Evolutionary conservation across 2,113 vertebrate species (phyloP).

Genomic region (Miniopterus natalensis): DNA sequence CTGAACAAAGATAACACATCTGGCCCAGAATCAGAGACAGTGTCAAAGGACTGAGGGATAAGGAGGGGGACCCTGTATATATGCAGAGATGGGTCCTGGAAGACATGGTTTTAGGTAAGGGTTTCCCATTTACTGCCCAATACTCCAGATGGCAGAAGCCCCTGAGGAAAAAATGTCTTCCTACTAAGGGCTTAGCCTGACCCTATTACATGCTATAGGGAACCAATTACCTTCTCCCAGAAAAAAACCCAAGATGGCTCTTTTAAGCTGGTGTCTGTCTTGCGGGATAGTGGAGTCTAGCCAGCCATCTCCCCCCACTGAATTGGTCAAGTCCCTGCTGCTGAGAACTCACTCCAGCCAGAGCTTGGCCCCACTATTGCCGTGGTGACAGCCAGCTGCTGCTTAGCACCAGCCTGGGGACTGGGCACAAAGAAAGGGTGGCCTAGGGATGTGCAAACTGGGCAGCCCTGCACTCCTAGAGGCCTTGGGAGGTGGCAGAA

Average conservation of each 20-base stretch:
- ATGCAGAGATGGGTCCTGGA: not conserved
- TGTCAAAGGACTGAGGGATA: not conserved
- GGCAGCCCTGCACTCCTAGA: not conserved
- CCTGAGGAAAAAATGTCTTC: not conserved
- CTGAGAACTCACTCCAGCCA: conserved; percentile 69
- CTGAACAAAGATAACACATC: not conserved
- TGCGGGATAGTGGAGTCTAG: not conserved
- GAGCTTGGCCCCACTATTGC: conserved; percentile 61
- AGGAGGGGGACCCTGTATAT: not conserved
- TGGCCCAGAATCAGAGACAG: not conserved
- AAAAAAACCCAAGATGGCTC: not conserved
- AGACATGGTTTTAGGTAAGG: not conserved
- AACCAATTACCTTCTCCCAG: not conserved
- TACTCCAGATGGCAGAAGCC: not conserved
- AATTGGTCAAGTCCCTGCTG: conserved; percentile 64
- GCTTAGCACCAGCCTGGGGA: conserved; percentile 73
- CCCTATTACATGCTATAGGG: not conserved
- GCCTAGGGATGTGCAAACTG: not conserved
- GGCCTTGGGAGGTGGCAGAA: not conserved
- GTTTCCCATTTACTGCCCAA: not conserved
- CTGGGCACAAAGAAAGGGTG: conserved; percentile 24
- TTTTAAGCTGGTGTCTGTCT: conserved; percentile 49
- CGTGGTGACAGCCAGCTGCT: conserved; percentile 71
- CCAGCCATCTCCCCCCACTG: conserved; percentile 39
- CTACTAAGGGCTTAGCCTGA: not conserved